Base-by-base conservation (phyloP, 2,113 vertebrate genomes). In the Ceyx melanurus region DNA sequence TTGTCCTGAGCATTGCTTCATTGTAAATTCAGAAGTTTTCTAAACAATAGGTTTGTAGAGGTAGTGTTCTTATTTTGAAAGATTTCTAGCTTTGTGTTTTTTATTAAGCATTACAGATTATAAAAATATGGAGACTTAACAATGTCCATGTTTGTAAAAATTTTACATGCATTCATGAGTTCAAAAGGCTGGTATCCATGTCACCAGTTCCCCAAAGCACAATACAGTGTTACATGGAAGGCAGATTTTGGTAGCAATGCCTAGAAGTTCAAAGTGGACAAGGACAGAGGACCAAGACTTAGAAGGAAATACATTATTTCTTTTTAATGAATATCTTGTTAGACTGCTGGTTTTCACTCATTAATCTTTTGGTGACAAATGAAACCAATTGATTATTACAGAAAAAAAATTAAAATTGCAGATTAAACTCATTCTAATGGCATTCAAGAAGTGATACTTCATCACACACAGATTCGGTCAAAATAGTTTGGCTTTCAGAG, bases 351-450 rank as follows among this genome's bases (percentile, higher is more conserved):
- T 37, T 84, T 92, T 92, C 56, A 82, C 18, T 79, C 60, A 91
- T 76, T 84, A 56, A 91, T 92, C 88, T 89, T 93, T 54, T 23
- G 10, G 21, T 70, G 66, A 84, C 83, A 94, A 93, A 86, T 72
- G 8, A 88, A 90, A 64, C 0, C 1, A 40, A 71, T 20, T 67
- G 70, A 90, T 53, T n/a, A 89, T 37, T 61, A 61, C 19, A 28
- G 61, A 23, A 92, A 90, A 77, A 61, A 76, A 90, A 31, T 43
- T 37, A 84, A 88, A 89, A 79, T 18, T 58, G 54, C 31, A 66
- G 92, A 92, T 92, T 79, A 92, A 95, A 85, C 35, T 89, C 20
- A 90, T 58, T 72, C 26, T 79, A 93, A 89, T 58, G 51, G 54
- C 70, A 82, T 72, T 29, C 26, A 42, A 53, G 79, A 46, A 37